These are phyloP conservation scores for Semaprochilodus insignis DNA, from an alignment of 2,797 vertebrate species.

Conservation along the genomic window DNA sequence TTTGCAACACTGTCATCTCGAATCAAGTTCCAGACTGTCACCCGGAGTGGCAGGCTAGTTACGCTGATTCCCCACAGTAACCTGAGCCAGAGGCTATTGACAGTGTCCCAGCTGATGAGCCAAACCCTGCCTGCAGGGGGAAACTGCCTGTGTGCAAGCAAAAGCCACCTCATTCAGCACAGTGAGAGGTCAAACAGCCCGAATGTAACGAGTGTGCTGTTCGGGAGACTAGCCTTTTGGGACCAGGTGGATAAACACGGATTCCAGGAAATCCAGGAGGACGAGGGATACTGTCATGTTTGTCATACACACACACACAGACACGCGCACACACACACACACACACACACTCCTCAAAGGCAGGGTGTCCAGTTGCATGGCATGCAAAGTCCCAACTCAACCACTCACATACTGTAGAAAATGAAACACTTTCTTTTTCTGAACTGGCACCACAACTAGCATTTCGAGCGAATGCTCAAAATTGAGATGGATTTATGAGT, in stretches of 20 bases:
- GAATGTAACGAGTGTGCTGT: constrained; percentile 28
- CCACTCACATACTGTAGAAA: constrained; percentile 34
- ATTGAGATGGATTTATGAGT: constrained; percentile 13
- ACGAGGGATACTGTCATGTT: constrained; percentile 25
- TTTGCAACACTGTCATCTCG: constrained; percentile 45
- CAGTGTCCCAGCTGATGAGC: constrained; percentile 52
- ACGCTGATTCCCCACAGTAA: constrained; percentile 32
- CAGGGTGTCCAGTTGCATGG: constrained; percentile 26
- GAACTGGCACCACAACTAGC: background rate
- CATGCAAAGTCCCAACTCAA: constrained; percentile 32
- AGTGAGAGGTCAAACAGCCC: constrained; percentile 51
- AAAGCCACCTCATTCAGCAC: constrained; percentile 55
- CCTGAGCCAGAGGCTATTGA: constrained; percentile 41
- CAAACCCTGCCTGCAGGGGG: constrained; percentile 38
- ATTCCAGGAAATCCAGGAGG: constrained; percentile 42
- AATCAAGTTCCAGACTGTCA: constrained; percentile 38
- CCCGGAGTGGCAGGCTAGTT: constrained; percentile 35
- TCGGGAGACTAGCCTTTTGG: constrained; percentile 31
- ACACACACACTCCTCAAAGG: constrained; percentile 1
- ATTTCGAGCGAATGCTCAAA: constrained; percentile 1
- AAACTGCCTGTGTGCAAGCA: constrained; percentile 54
- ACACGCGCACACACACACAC: constrained; percentile 7
- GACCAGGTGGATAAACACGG: constrained; percentile 56
- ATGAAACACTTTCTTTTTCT: constrained; percentile 46
- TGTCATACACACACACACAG: constrained; percentile 2